Evolutionary conservation across 2,888 invertebrate genomes (phyloP).

Genomic region (Ennomos erosarius): DNA sequence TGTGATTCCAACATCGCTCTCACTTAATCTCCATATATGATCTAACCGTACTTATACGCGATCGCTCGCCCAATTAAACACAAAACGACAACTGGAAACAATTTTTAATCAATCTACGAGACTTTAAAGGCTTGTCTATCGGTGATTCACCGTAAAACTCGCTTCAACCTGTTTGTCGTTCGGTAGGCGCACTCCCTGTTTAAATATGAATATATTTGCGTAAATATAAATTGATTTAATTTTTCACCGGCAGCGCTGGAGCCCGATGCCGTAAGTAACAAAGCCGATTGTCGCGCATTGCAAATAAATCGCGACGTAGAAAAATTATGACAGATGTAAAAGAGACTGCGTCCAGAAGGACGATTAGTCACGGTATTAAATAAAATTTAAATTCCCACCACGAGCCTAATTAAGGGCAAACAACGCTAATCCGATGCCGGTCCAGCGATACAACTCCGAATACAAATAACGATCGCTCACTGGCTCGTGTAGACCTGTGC

Average conservation of each 20-base stretch:
- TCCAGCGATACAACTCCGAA: constrained; percentile 50
- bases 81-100: constrained; percentile 63
- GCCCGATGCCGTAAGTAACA: constrained; percentile 62
- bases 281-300: constrained; percentile 76
- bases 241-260: constrained; percentile 53
- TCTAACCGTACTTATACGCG: constrained; percentile 55
- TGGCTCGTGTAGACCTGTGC: constrained; percentile 41
- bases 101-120: constrained; percentile 66
- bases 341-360: constrained; percentile 57
- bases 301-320: constrained; percentile 82
- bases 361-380: constrained; percentile 79
- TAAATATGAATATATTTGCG: constrained; percentile 57
- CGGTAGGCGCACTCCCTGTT: constrained; percentile 57
- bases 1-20: constrained; percentile 69
- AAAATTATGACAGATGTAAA: constrained; percentile 83
- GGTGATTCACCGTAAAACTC: constrained; percentile 60
- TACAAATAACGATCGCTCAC: constrained; percentile 58
- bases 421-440: constrained; percentile 63
- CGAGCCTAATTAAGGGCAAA: constrained; percentile 71
- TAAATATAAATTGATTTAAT: constrained; percentile 71
- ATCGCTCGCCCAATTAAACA: constrained; percentile 60
- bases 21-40: constrained; percentile 54
- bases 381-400: constrained; percentile 69
- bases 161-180: constrained; percentile 52
- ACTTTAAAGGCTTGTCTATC: constrained; percentile 53